Percentiles rank a stretch among this genome's conserved stretches.
phyloP scores from a whole-genome alignment of 2,113 vertebrate genomes.

The Perca flavescens region DNA sequence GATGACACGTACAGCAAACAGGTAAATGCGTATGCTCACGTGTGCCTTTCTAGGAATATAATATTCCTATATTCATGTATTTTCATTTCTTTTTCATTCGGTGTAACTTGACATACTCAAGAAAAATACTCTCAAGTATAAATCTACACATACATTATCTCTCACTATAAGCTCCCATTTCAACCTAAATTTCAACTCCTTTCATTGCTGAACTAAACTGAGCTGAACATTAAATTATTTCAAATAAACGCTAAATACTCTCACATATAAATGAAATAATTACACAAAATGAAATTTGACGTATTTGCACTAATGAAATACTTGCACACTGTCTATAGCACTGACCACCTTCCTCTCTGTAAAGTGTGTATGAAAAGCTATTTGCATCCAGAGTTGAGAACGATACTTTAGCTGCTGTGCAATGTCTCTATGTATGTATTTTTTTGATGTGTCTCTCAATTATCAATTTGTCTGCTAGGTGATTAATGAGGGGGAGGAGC shows the following conservation, averaged over 20 bases:
- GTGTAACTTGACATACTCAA: not conserved
- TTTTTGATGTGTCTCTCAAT: conserved; percentile 13
- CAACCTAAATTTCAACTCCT: not conserved
- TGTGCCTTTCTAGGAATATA: not conserved
- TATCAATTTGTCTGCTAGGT: conserved; percentile 82
- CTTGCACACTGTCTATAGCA: not conserved
- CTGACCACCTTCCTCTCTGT: not conserved
- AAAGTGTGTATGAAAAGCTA: not conserved
- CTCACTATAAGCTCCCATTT: not conserved
- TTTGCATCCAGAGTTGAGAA: not conserved
- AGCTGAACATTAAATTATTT: not conserved
- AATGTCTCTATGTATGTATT: conserved; percentile 25
- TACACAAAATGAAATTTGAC: not conserved
- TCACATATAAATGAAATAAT: not conserved
- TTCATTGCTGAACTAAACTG: not conserved
- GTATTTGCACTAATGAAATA: not conserved
- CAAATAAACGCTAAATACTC: not conserved
- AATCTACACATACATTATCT: not conserved
- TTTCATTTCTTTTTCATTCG: not conserved
- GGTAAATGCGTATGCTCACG: conserved; percentile 81
- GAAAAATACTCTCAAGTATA: not conserved
- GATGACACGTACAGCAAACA: conserved; percentile 98
- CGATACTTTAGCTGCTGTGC: not conserved
- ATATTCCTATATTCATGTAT: not conserved
- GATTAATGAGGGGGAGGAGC: conserved; percentile 97